Evolutionary conservation across 2,113 vertebrate genomes (phyloP).

Genomic region (Anolis sagrei): DNA sequence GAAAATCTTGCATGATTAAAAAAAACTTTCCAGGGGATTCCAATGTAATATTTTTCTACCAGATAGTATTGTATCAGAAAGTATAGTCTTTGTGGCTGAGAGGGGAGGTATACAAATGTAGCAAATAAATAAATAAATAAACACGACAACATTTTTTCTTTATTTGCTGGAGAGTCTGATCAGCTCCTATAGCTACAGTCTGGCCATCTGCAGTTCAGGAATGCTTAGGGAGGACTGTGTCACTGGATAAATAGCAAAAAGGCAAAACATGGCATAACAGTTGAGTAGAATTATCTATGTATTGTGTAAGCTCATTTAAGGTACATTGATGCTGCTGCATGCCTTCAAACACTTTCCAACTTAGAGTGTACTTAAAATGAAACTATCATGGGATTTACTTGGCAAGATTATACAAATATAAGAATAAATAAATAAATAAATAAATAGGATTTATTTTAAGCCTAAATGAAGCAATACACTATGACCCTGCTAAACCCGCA

Average conservation of each 20-base stretch:
- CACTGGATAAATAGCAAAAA: background rate
- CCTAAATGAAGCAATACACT: background rate
- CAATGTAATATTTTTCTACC: background rate
- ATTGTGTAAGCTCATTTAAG: background rate
- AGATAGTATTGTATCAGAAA: too few relatives aligned
- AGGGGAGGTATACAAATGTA: too few relatives aligned
- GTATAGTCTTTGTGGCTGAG: background rate
- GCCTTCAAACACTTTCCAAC: too few relatives aligned
- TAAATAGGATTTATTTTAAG: background rate
- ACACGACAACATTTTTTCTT: background rate
- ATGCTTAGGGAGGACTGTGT: background rate
- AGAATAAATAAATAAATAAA: background rate
- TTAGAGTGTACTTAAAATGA: too few relatives aligned
- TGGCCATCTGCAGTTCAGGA: background rate
- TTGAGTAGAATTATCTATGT: background rate
- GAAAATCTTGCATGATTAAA: too few relatives aligned
- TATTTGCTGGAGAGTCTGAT: background rate
- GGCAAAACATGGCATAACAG: background rate
- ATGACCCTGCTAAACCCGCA: too few relatives aligned
- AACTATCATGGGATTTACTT: too few relatives aligned
- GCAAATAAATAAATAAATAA: too few relatives aligned
- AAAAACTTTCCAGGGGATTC: background rate
- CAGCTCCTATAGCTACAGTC: background rate
- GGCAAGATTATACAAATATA: background rate
- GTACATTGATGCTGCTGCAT: too few relatives aligned